Percentiles rank a stretch among this genome's conserved stretches.
phyloP scores from a whole-genome alignment of 2,113 vertebrate species.

The Chauna torquata region DNA sequence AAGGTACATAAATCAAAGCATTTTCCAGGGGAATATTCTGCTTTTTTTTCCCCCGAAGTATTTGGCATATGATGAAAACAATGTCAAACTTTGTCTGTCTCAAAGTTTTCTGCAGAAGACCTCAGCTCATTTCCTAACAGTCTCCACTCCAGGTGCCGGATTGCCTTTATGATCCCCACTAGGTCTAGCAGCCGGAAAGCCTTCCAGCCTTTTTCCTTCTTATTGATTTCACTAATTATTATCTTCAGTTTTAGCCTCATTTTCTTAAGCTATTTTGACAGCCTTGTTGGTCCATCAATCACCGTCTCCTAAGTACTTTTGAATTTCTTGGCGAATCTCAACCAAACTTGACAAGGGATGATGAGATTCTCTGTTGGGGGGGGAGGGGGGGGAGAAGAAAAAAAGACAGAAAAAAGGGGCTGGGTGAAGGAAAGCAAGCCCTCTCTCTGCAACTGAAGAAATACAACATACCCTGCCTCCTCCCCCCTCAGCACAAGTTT shows the following conservation, averaged over 20 bases:
- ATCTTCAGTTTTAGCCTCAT: background rate
- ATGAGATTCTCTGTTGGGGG: background rate
- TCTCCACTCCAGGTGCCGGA: background rate
- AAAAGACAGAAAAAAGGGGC: background rate
- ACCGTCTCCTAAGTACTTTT: background rate
- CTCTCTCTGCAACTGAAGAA: background rate
- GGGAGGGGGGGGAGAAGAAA: background rate
- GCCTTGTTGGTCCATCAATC: slow-evolving; percentile 48
- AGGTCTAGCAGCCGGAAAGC: background rate
- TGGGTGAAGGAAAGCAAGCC: background rate
- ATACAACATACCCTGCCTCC: background rate
- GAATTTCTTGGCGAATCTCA: slow-evolving; percentile 12
- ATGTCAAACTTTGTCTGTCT: background rate
- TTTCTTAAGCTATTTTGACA: slow-evolving; percentile 55
- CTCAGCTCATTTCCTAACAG: background rate
- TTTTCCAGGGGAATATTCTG: background rate
- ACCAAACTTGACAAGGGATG: slow-evolving; percentile 20
- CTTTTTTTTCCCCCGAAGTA: background rate
- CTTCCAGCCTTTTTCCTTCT: background rate
- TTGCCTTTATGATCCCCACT: background rate
- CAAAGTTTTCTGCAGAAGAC: background rate
- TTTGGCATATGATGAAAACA: background rate
- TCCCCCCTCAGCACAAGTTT: background rate
- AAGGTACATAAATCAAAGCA: background rate
- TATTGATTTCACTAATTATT: background rate